Percentiles rank a stretch among this genome's conserved stretches.
Conservation (phyloP, 1,140 invertebrate genomes). For the Nilaparvata lugens region DNA sequence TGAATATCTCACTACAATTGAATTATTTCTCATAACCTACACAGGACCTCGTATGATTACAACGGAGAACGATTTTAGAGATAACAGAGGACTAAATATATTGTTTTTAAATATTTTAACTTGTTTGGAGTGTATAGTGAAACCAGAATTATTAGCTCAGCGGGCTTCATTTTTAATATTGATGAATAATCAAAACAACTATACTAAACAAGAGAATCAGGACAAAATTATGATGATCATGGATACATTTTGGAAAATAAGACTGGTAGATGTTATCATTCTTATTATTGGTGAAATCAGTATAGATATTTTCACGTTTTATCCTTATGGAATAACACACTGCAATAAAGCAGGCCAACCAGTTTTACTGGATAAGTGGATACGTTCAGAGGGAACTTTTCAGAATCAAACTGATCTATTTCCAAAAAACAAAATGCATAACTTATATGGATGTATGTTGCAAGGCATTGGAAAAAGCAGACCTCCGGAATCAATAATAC, state of each 20-base stretch:
- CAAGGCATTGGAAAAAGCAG: constrained; percentile 1
- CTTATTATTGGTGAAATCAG: not conserved
- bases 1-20: no score
- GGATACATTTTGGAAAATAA: constrained; percentile 8
- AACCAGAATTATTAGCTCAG: no score
- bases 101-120: no score
- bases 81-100: no score
- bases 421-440: not conserved
- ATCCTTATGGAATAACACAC: not conserved
- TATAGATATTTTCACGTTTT: constrained; percentile 6
- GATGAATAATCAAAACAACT: no score
- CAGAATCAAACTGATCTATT: not conserved
- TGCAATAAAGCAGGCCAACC: not conserved
- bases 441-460: not conserved
- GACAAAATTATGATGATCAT: not conserved
- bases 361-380: not conserved
- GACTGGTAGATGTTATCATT: not conserved
- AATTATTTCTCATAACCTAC: no score
- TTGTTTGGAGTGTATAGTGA: no score
- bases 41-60: no score
- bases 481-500: constrained; percentile 3
- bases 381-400: not conserved
- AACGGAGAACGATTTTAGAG: no score
- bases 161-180: no score
- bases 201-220: no score